phyloP scores from a whole-genome alignment of 2,113 vertebrate genomes.

The Sardina pilchardus region DNA sequence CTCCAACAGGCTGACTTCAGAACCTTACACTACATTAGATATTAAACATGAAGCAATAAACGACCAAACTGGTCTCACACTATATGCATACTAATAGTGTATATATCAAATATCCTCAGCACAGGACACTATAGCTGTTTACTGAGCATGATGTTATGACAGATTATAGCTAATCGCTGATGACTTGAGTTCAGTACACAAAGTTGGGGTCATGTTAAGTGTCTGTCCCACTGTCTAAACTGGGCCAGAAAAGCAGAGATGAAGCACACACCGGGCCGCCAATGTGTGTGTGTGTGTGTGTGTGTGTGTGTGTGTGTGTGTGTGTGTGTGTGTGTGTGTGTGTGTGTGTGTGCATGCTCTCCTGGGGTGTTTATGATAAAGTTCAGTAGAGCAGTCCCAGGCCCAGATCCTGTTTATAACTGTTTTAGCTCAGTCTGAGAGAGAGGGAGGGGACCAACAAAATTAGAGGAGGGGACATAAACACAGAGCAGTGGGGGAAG shows the following conservation, averaged over 20 bases:
- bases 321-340: too few species aligned
- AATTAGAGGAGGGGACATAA: neutral
- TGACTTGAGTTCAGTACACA: neutral
- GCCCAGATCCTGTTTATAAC: conserved; percentile 6
- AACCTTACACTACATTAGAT: too few species aligned
- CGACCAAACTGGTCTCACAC: too few species aligned
- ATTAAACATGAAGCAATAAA: too few species aligned
- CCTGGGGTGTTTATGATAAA: neutral
- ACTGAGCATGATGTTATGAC: neutral
- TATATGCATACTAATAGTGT: too few species aligned
- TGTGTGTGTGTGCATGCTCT: neutral
- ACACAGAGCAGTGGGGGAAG: neutral
- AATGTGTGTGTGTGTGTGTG: too few species aligned
- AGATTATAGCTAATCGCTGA: neutral
- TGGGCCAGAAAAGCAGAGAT: neutral
- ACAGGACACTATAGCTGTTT: neutral
- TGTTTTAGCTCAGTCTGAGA: conserved; percentile 19
- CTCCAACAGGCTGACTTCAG: too few species aligned
- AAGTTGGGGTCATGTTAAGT: neutral
- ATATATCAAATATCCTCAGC: neutral
- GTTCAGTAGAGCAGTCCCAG: neutral
- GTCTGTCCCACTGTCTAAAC: neutral
- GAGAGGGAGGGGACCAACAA: conserved; percentile 13
- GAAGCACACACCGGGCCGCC: neutral
- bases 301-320: too few species aligned